These are phyloP conservation scores for Drosophila falleni DNA, from an alignment of 2,888 invertebrate genomes.

Conservation along the genomic window DNA sequence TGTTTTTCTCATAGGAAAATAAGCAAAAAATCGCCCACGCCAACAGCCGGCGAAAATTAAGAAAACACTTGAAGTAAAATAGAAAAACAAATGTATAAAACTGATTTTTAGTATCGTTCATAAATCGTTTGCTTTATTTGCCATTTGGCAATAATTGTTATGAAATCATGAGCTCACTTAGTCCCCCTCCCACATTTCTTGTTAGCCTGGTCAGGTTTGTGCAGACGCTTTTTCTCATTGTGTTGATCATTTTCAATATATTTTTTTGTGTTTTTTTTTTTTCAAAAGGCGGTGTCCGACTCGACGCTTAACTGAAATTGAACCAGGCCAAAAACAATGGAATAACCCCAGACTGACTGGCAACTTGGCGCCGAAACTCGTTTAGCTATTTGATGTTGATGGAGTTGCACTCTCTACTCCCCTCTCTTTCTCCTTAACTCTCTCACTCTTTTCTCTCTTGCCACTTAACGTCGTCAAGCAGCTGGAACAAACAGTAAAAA, in stretches of 20 bases:
- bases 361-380: conserved; percentile 69
- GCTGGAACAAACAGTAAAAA: conserved; percentile 71
- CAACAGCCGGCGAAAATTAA: conserved; percentile 54
- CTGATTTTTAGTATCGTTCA: conserved; percentile 39
- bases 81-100: conserved; percentile 20
- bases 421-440: not conserved
- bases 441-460: conserved; percentile 36
- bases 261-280: conserved; percentile 22
- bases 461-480: conserved; percentile 72
- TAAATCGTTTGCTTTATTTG: conserved; percentile 44
- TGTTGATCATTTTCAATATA: conserved; percentile 60
- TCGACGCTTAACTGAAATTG: conserved; percentile 52
- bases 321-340: conserved; percentile 76
- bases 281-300: conserved; percentile 60
- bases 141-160: conserved; percentile 79
- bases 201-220: conserved; percentile 33
- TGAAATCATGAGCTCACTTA: conserved; percentile 52
- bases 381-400: conserved; percentile 50
- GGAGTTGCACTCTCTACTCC: conserved; percentile 38
- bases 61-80: conserved; percentile 33
- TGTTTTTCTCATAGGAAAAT: conserved; percentile 45
- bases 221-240: conserved; percentile 45
- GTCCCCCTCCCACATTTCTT: not conserved
- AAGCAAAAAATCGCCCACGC: conserved; percentile 53
- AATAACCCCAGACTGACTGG: conserved; percentile 65